A percentile compares a stretch with the other conserved stretches of the same genome.
These are phyloP conservation scores for Macrosteles quadrilineatus DNA, from an alignment of 1,140 invertebrate genomes.

Conservation along the genomic window DNA sequence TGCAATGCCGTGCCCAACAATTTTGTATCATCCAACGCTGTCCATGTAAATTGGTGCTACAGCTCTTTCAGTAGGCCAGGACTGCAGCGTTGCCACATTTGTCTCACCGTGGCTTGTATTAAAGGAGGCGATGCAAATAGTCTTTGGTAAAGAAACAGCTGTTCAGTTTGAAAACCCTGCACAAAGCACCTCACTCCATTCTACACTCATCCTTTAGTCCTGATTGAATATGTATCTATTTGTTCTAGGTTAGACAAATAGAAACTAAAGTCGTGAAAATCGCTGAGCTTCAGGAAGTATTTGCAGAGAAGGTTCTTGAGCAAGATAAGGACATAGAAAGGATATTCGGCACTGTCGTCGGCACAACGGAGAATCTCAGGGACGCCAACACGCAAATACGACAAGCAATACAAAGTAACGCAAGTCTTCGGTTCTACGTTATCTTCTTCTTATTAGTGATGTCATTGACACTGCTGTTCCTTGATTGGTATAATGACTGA, in stretches of 20 bases:
- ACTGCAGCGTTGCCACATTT: no score
- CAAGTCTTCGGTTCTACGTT: slow-evolving; percentile 89
- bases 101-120: no score
- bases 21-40: no score
- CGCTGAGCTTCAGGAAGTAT: slow-evolving; percentile 93
- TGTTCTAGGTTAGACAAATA: slow-evolving; percentile 79
- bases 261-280: slow-evolving; percentile 95
- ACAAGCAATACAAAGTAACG: slow-evolving; percentile 95
- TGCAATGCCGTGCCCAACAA: no score
- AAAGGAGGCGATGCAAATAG: no score
- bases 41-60: no score
- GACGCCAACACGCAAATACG: slow-evolving; percentile 96
- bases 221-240: no score
- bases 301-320: slow-evolving; percentile 95
- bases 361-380: slow-evolving; percentile 92
- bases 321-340: slow-evolving; percentile 93
- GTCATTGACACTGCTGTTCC: slow-evolving; percentile 92
- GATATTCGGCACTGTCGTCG: slow-evolving; percentile 83
- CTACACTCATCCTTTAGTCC: no score
- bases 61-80: no score
- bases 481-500: slow-evolving; percentile 93
- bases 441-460: slow-evolving; percentile 95
- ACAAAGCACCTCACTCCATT: no score
- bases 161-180: no score
- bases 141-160: no score